Percentiles rank a stretch among this genome's conserved stretches.
Conservation (phyloP, 2,888 invertebrate species). For the Sinhomidia bicolor region DNA sequence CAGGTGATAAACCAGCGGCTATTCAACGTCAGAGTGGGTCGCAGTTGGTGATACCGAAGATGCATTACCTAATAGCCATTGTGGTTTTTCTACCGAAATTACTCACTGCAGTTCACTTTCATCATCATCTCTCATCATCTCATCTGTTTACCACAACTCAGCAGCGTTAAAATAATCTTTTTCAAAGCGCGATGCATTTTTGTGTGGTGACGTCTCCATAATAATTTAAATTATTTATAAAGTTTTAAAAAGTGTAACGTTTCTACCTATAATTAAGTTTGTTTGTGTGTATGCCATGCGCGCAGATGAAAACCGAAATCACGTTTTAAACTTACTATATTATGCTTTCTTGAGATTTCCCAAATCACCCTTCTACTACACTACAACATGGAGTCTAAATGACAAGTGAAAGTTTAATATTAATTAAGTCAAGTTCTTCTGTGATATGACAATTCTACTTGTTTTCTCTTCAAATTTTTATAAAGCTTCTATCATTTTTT, state of each 20-base stretch:
- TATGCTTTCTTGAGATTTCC: no score
- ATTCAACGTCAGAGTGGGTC: conserved; percentile 77
- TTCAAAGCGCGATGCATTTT: not conserved
- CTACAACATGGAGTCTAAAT: no score
- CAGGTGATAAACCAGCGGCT: conserved; percentile 79
- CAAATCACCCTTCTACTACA: no score
- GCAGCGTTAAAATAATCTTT: not conserved
- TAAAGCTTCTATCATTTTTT: not conserved
- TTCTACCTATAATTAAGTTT: no score
- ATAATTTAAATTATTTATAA: no score
- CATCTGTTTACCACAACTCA: not conserved
- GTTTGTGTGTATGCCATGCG: no score
- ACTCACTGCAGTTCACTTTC: not conserved
- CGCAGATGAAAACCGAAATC: no score
- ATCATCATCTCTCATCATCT: no score
- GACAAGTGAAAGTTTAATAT: not conserved
- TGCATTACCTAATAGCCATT: conserved; percentile 4
- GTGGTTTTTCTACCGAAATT: not conserved
- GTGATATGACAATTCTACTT: conserved; percentile 1
- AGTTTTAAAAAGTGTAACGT: no score
- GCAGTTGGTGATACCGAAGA: conserved; percentile 67
- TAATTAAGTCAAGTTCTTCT: not conserved
- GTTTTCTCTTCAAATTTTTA: not conserved
- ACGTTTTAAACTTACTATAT: no score
- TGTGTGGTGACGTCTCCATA: no score